Conservation (phyloP, 2,797 vertebrate genomes). For the Smutsia gigantea region DNA sequence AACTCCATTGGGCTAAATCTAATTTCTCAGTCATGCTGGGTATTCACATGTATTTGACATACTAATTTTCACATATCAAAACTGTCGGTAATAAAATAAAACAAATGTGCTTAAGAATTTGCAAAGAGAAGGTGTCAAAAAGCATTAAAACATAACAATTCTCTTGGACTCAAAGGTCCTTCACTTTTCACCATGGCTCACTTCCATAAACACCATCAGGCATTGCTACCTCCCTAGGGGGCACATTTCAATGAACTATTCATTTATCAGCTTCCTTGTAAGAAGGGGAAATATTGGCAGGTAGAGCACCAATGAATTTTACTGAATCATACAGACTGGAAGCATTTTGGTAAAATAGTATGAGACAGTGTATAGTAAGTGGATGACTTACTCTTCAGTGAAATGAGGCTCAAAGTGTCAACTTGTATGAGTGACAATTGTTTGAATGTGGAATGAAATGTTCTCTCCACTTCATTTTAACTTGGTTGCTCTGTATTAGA, state of each 20-base stretch:
- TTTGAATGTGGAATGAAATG: background rate
- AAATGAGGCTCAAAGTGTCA: constrained; percentile 19
- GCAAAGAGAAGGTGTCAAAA: background rate
- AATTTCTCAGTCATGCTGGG: background rate
- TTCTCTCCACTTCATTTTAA: background rate
- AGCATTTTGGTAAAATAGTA: constrained; percentile 14
- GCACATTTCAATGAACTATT: background rate
- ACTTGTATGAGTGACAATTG: background rate
- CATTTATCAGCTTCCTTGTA: background rate
- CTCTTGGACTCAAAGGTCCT: background rate
- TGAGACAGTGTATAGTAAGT: background rate
- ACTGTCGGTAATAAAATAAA: background rate
- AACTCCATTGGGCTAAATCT: background rate
- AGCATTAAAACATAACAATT: background rate
- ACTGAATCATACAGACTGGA: background rate
- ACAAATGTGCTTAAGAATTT: background rate
- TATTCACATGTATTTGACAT: background rate
- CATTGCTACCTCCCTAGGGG: background rate
- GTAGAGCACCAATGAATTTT: background rate
- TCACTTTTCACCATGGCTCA: background rate
- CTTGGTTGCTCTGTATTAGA: background rate
- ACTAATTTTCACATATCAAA: background rate
- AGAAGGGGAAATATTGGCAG: background rate
- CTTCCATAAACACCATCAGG: background rate
- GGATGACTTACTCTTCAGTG: background rate